Evolutionary conservation across 2,888 invertebrate genomes (phyloP).

Genomic region (Harpalus rubripes): DNA sequence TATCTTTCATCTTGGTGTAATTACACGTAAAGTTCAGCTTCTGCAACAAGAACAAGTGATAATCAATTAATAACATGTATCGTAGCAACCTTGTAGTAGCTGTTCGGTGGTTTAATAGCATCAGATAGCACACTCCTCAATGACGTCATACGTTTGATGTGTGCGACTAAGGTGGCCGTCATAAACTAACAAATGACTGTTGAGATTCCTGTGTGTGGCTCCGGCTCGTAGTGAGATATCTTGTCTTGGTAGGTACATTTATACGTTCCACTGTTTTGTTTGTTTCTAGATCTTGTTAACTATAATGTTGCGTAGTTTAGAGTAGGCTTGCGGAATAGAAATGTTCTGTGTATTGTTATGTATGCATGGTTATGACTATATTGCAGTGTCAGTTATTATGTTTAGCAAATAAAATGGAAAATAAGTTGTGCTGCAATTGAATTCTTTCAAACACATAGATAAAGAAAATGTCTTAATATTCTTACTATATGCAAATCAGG

Average conservation of each 20-base stretch:
- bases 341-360: conserved; percentile 13
- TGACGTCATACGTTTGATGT: conserved; percentile 57
- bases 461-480: background rate
- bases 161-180: conserved; percentile 63
- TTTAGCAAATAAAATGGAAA: conserved; percentile 11
- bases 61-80: conserved; percentile 63
- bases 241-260: conserved; percentile 1
- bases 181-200: conserved; percentile 55
- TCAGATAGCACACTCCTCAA: conserved; percentile 44
- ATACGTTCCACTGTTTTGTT: conserved; percentile 31
- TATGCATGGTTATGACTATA: conserved; percentile 10
- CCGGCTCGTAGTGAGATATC: conserved; percentile 22
- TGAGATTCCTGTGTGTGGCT: conserved; percentile 40
- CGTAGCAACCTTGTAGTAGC: conserved; percentile 60
- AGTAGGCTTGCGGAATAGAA: conserved; percentile 1
- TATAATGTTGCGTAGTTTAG: conserved; percentile 39
- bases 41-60: conserved; percentile 45
- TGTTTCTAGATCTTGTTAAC: conserved; percentile 44
- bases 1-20: conserved; percentile 31
- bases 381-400: background rate
- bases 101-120: conserved; percentile 53
- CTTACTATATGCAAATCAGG: background rate
- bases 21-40: conserved; percentile 54
- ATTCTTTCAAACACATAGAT: background rate
- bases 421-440: background rate